Evolutionary conservation across 2,888 invertebrate genomes (phyloP).

Genomic region (Empis stercorea): DNA sequence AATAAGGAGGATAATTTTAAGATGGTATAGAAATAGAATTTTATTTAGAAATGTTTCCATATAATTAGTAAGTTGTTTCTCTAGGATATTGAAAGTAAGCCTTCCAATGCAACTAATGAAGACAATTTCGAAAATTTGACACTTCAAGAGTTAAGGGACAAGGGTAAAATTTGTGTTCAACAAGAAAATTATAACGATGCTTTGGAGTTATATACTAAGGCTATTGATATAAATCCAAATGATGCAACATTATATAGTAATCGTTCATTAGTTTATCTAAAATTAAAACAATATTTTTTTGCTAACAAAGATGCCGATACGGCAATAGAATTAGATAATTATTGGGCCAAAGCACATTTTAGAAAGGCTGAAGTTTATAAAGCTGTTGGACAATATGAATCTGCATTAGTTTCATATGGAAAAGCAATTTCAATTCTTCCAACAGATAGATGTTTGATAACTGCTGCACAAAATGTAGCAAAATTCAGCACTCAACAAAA

Average conservation of each 20-base stretch:
- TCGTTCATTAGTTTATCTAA: conserved; percentile 65
- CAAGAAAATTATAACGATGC: conserved; percentile 62
- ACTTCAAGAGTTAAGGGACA: conserved; percentile 38
- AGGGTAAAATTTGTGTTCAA: conserved; percentile 65
- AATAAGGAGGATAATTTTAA: no score
- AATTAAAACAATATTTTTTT: conserved; percentile 61
- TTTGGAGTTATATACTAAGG: conserved; percentile 64
- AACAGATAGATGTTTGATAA: conserved; percentile 48
- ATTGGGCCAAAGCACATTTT: conserved; percentile 70
- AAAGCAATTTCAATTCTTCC: conserved; percentile 54
- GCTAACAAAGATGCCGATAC: conserved; percentile 67
- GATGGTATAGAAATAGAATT: no score
- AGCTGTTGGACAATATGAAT: conserved; percentile 50
- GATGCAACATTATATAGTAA: conserved; percentile 62
- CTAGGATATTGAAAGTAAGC: no score
- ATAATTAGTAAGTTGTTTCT: no score
- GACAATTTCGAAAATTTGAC: background rate
- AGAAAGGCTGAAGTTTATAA: conserved; percentile 59
- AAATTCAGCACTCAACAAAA: conserved; percentile 46
- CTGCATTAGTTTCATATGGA: conserved; percentile 55
- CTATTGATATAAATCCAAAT: conserved; percentile 56
- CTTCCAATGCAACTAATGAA: no score
- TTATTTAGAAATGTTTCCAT: no score
- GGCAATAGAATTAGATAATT: conserved; percentile 57
- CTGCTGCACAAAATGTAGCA: conserved; percentile 47